A percentile compares a stretch with the other conserved stretches of the same genome.
phyloP scores from a whole-genome alignment of 2,113 vertebrate genomes.

The Merops nubicus region DNA sequence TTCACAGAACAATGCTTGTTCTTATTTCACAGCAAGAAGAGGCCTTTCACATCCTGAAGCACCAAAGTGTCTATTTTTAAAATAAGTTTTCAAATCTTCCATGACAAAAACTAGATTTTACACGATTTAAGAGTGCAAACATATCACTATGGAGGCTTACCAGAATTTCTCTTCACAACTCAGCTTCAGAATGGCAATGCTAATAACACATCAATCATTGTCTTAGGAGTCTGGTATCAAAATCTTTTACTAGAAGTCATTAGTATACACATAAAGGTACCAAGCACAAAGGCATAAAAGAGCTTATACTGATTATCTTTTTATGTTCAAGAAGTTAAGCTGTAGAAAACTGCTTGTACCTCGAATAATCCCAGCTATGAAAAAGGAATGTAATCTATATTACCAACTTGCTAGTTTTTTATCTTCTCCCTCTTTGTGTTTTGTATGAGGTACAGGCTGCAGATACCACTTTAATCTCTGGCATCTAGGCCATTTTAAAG shows the following conservation, averaged over 20 bases:
- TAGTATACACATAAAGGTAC: not conserved
- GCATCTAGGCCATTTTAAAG: conserved; percentile 10
- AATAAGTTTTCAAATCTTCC: not conserved
- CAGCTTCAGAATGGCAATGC: too few relatives aligned
- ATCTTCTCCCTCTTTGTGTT: not conserved
- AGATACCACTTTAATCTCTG: conserved; percentile 25
- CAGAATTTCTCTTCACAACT: not conserved
- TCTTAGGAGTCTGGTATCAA: not conserved
- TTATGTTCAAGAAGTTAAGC: not conserved
- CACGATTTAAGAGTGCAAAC: not conserved
- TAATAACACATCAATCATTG: not conserved
- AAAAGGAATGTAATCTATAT: not conserved
- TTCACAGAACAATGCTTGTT: not conserved
- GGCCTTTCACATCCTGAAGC: not conserved
- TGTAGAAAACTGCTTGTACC: not conserved
- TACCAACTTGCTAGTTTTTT: not conserved
- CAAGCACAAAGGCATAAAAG: not conserved
- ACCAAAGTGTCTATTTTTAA: accelerated
- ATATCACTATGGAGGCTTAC: not conserved
- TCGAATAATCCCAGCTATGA: not conserved
- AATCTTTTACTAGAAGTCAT: not conserved
- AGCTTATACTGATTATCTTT: not conserved
- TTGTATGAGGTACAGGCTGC: not conserved
- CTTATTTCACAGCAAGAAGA: not conserved
- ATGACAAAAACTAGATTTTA: not conserved